phyloP scores from a whole-genome alignment of 1,140 invertebrate species.

The Anthonomus grandis region DNA sequence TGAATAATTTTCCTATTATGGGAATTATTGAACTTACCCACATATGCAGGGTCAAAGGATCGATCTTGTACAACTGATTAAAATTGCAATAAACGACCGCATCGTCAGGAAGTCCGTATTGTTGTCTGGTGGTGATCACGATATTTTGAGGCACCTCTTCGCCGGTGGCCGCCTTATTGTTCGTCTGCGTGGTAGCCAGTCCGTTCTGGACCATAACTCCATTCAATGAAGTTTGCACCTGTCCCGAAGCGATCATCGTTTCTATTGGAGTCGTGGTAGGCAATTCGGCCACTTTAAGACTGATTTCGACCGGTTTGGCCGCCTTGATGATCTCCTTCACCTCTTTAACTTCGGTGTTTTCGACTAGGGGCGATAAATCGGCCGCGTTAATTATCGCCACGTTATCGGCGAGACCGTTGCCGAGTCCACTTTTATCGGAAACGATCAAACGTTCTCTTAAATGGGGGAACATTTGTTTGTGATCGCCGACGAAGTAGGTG shows the following conservation, averaged over 20 bases:
- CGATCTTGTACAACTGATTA: constrained; percentile 99
- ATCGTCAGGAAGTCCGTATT: constrained; percentile 94
- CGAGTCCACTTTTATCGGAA: constrained; percentile 59
- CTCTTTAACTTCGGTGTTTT: constrained; percentile 87
- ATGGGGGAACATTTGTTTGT: constrained; percentile 98
- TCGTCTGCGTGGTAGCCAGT: constrained; percentile 90
- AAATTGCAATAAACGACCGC: constrained; percentile 99
- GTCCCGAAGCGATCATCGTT: constrained; percentile 84
- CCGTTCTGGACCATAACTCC: constrained; percentile 92
- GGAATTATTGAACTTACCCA: constrained; percentile 82
- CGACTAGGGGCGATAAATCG: constrained; percentile 87
- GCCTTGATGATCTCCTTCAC: constrained; percentile 71
- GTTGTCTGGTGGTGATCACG: constrained; percentile 89
- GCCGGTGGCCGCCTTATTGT: constrained; percentile 96
- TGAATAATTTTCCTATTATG: no score
- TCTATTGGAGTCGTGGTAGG: constrained; percentile 92
- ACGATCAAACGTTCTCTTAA: constrained; percentile 86
- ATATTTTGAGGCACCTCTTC: constrained; percentile 94
- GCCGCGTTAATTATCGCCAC: constrained; percentile 93
- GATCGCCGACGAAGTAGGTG: constrained; percentile 99
- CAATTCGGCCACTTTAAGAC: constrained; percentile 89
- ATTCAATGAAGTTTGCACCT: constrained; percentile 82
- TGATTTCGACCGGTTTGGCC: constrained; percentile 80
- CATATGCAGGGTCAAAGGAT: constrained; percentile 89
- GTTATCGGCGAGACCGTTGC: constrained; percentile 68